These are phyloP conservation scores for Fabriciana adippe DNA, from an alignment of 2,888 invertebrate genomes.

Conservation along the genomic window DNA sequence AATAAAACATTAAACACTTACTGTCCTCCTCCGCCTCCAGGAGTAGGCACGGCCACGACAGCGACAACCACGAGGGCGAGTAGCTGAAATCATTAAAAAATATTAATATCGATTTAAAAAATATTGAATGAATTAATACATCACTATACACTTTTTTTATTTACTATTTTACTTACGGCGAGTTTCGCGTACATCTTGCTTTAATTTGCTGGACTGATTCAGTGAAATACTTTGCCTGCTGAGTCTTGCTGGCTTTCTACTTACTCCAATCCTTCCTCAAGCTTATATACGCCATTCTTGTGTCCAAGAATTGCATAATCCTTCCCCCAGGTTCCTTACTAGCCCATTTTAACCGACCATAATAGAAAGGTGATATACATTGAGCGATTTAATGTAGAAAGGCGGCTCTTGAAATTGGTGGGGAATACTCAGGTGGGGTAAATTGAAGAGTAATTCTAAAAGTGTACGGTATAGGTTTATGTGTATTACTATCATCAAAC, in stretches of 20 bases:
- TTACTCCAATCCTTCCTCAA: slow-evolving; percentile 58
- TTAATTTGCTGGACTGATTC: slow-evolving; percentile 73
- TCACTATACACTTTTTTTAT: slow-evolving; percentile 1
- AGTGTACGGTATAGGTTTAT: slow-evolving; percentile 36
- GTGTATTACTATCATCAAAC: slow-evolving; percentile 39
- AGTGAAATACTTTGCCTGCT: slow-evolving; percentile 60
- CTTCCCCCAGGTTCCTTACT: slow-evolving; percentile 75
- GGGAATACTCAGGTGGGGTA: slow-evolving; percentile 62
- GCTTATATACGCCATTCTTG: slow-evolving; percentile 67
- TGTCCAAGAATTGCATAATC: slow-evolving; percentile 69
- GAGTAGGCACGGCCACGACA: slow-evolving; percentile 64
- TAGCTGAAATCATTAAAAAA: slow-evolving; percentile 54
- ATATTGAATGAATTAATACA: background rate
- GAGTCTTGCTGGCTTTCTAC: slow-evolving; percentile 70
- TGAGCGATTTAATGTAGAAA: slow-evolving; percentile 46
- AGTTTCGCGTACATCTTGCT: slow-evolving; percentile 78
- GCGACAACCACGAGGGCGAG: slow-evolving; percentile 63
- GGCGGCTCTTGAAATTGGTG: slow-evolving; percentile 53
- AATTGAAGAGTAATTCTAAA: slow-evolving; percentile 44
- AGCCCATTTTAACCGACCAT: slow-evolving; percentile 59
- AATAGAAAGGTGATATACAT: slow-evolving; percentile 57
- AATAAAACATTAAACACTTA: slow-evolving; percentile 50
- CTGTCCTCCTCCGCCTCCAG: slow-evolving; percentile 72
- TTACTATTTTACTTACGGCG: slow-evolving; percentile 65
- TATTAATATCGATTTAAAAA: slow-evolving; percentile 17